Conservation (phyloP, 2,113 vertebrate species). For the Protobothrops mucrosquamatus region DNA sequence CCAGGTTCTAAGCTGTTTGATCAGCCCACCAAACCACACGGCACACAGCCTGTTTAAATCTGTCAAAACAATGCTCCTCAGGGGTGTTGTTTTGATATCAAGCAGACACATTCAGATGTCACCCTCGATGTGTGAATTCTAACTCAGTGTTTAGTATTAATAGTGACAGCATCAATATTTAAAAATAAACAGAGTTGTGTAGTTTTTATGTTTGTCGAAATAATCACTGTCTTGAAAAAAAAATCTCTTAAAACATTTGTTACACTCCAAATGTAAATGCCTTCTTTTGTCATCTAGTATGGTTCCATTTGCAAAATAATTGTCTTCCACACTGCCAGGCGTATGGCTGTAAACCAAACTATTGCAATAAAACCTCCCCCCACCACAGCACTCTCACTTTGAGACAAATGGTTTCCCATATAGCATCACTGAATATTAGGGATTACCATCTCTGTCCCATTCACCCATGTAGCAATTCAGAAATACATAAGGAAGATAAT, state of each 20-base stretch:
- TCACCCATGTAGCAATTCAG: slow-evolving; percentile 1
- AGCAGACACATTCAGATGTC: slow-evolving; percentile 70
- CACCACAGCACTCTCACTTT: slow-evolving; percentile 4
- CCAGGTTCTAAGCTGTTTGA: slow-evolving; percentile 36
- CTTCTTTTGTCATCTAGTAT: slow-evolving; percentile 50
- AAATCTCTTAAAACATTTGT: slow-evolving; percentile 47
- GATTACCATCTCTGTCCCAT: slow-evolving; percentile 34
- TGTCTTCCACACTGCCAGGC: slow-evolving; percentile 50
- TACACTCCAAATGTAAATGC: slow-evolving; percentile 38
- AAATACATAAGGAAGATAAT: slow-evolving; percentile 31
- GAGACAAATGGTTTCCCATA: slow-evolving; percentile 19
- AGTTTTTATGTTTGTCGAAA: slow-evolving; percentile 54
- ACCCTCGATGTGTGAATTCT: slow-evolving; percentile 72
- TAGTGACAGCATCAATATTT: slow-evolving; percentile 74
- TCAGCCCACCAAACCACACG: slow-evolving; percentile 39
- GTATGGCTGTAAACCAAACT: slow-evolving; percentile 39
- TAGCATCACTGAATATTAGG: slow-evolving; percentile 18
- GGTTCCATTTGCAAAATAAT: slow-evolving; percentile 51
- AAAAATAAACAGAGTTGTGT: slow-evolving; percentile 70
- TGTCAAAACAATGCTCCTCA: slow-evolving; percentile 65
- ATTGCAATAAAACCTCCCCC: slow-evolving; percentile 36
- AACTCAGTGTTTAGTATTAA: slow-evolving; percentile 72
- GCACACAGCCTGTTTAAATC: slow-evolving; percentile 60
- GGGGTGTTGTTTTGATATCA: slow-evolving; percentile 73
- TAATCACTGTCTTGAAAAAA: slow-evolving; percentile 38